A percentile compares a stretch with the other conserved stretches of the same genome.
Conservation (phyloP, 2,888 invertebrate genomes). For the Xestia rhomboidea region DNA sequence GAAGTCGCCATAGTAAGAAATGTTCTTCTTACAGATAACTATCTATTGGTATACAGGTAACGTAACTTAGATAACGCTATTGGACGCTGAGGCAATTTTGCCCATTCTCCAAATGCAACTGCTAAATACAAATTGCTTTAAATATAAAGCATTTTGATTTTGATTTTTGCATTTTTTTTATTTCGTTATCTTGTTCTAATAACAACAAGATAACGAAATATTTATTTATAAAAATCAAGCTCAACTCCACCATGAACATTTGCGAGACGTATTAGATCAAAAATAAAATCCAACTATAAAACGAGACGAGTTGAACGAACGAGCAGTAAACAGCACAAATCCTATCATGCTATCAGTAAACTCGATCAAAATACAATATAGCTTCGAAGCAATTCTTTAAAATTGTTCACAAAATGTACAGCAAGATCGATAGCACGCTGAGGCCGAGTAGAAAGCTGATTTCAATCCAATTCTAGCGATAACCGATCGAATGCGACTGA, state of each 20-base stretch:
- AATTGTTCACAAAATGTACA: slow-evolving; percentile 47
- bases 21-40: no score
- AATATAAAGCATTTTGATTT: no score
- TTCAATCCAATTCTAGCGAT: slow-evolving; percentile 57
- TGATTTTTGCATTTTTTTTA: no score
- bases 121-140: background rate
- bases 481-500: slow-evolving; percentile 50
- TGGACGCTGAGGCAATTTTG: no score
- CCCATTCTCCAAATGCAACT: no score
- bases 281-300: slow-evolving; percentile 26
- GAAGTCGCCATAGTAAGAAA: no score
- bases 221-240: background rate
- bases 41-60: no score
- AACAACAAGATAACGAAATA: background rate
- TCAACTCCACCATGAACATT: background rate
- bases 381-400: slow-evolving; percentile 44
- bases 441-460: slow-evolving; percentile 58
- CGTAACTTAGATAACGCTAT: no score
- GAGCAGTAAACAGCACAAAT: slow-evolving; percentile 23
- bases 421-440: slow-evolving; percentile 47
- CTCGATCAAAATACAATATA: slow-evolving; percentile 51
- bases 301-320: slow-evolving; percentile 28
- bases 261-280: slow-evolving; percentile 6
- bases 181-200: no score
- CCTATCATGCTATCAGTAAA: slow-evolving; percentile 41